Evolutionary conservation across 2,113 vertebrate genomes (phyloP), one percentile per base, ranked within the genome.

Genomic region (Eudyptes chrysolophus): DNA sequence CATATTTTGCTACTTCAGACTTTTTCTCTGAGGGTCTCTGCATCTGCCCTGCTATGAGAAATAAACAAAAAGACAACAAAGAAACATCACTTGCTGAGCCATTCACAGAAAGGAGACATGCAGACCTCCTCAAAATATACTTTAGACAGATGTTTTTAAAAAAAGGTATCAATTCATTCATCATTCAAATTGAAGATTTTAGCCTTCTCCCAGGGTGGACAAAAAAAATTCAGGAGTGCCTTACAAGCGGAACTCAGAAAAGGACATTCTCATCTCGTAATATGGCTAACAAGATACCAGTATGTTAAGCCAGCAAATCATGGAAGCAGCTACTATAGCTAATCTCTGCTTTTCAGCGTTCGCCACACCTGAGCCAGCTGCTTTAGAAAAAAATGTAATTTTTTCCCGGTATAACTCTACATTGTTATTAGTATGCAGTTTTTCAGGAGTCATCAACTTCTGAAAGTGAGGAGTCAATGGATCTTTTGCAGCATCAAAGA

Each of bases 11-110:
- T 46, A 65, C 62, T 71, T 58, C 21, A 40, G 36, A 60, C 16
- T 32, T 71, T 52, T 76, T 64, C 70, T 82, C 46, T 48, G 24
- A 70, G 24, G 16, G 25, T 60, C 32, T 92, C 42, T 16, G 5
- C 75, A 83, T 54, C 48, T 82, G 52, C 32, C 29, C 16, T 71
- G 51, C 17, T 82, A 36, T 2, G 10, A 64, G 22, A 94, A 94
- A 95, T 66, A 87, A 81, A 74, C 69, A 70, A 81, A 89, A 70
- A 57, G 18, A 60, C 16, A 34, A 83, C 48, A 90, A 74, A 90
- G 42, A 74, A 89, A 64, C 25, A 65, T 14, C 26, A 69, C 6
- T 69, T 54, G 44, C 34, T 62, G 29, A 90, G 36, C 60, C 27
- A 74, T 48, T 81, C 36, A 54, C 36, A 81, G 54, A 84, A 78